Base-by-base conservation (phyloP, 2,888 invertebrate genomes). In the Trisateles emortualis region DNA sequence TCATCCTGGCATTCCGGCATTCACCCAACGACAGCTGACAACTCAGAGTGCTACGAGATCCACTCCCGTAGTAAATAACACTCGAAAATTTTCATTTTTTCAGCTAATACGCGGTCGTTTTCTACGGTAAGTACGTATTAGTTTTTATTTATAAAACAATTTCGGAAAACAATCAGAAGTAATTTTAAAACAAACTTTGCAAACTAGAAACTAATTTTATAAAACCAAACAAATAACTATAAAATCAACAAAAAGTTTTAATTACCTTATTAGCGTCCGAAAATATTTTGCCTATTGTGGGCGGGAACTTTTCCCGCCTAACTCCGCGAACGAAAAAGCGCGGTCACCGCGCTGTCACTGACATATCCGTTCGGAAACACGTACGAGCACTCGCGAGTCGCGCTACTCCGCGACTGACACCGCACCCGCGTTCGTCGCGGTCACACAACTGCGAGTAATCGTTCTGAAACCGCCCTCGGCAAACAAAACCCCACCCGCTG, bases 231-330 rank as follows among this genome's bases (percentile, higher is more conserved):
- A 11, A 42, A 29, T 30, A 8, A 33, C 22, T 36, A n/a, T 11
- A 24, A 35, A 33, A 6, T 30, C 0, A 22, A 43, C 30, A 2
- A 39, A 39, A 55, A 39, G 13, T 24, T 38, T 53, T 49, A 68
- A 68, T 83, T 89, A 93, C 93, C 93, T 93, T 93, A 83, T 93
- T 93, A 82, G 93, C 93, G 92, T 93, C 93, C 83, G 93, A 93
- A 90, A 93, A 93, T 93, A 93, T 93, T 84, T 90, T 93, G 93
- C 72, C 78, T 53, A 81, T 77, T 66, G 79, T 82, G 81, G 90
- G 92, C 93, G 91, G 92, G 92, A 88, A 87, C 70, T 84, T 88
- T 87, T 90, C 92, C 92, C 91, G 89, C 92, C 90, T 76, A 83
- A 86, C 83, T 78, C 78, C 83, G 80, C 82, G 85, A 78, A 74